Evolutionary conservation across 2,888 invertebrate genomes (phyloP), one percentile per base, ranked within the genome.

Genomic region (Bursaphelenchus okinawaensis): DNA sequence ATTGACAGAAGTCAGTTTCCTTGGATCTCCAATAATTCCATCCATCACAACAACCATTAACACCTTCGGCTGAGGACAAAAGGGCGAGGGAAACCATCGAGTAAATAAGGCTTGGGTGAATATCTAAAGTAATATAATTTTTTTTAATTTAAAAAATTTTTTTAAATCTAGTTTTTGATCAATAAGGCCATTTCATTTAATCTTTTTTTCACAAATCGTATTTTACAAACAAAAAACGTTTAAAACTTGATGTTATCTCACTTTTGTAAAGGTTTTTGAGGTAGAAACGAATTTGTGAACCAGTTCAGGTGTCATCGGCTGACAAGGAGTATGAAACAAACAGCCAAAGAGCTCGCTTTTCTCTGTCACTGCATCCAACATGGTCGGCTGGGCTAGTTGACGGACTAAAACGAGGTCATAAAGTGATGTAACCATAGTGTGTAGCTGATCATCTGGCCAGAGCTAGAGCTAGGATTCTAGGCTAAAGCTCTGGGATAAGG

Each of bases 81-180:
- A 27, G 16, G 57, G 60, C 23, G 40, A 26, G 9, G 70, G 74
- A 67, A 79, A 79, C 79, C 79, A 79, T 8, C 79, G 72, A 40
- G 75, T 71, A 62, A 73, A 78, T 6, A 79, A 68, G 61, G 78
- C 78, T 68, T 75, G 72, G 0, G 76, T 68, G 62, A 76, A 79
- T 4, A 77, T 68, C 78, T 78, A 60, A 60, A 78, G 65, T 26
- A 6, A 56, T 16, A 4, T 54, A n/a, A 40, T 40, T 9, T 40
- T 40, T 40, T 52, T 52, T 52, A 8, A 8, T 12, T n/a, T 52
- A 52, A 19, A 19, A n/a, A 52, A 52, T 52, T 52, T 22, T 22
- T n/a, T 52, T 52, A 8, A 7, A 8, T 22, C 22, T 52, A 19
- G 19, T 8, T 8, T 40, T 12, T 12, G 19, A 40, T 12, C 40